Conservation (phyloP, 2,113 vertebrate species). For the Eira barbara region DNA sequence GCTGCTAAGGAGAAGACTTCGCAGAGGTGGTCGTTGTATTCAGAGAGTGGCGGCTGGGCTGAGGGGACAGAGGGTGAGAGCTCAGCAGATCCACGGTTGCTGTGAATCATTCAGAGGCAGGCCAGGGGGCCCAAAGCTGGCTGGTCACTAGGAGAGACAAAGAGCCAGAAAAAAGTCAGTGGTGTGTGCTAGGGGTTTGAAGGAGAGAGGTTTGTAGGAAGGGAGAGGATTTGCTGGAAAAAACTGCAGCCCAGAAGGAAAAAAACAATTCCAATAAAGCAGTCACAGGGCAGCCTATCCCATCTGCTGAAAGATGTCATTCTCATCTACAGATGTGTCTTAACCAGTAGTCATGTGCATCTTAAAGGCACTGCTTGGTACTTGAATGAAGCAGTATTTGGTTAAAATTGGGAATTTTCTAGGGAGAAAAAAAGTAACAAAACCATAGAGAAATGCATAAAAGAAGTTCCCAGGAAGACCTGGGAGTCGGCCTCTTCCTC, state of each 20-base stretch:
- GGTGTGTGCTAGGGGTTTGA: background rate
- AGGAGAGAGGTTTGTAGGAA: background rate
- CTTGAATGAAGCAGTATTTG: background rate
- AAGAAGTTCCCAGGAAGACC: background rate
- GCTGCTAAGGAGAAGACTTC: background rate
- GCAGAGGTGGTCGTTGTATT: background rate
- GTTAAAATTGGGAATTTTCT: background rate
- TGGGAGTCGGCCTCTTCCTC: background rate
- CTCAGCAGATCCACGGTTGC: background rate
- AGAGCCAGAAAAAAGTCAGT: background rate
- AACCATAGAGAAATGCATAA: background rate
- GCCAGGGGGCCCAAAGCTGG: background rate
- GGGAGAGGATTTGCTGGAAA: background rate
- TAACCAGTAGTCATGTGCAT: background rate
- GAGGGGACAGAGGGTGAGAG: background rate
- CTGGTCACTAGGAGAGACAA: background rate
- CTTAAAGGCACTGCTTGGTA: background rate
- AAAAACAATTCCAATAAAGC: background rate
- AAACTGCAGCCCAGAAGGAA: background rate
- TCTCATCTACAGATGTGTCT: background rate
- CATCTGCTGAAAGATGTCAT: background rate
- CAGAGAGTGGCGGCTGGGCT: background rate
- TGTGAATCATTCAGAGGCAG: background rate
- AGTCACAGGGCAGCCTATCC: background rate
- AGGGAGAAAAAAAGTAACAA: background rate